Percentiles rank a stretch among this genome's conserved stretches.
These are phyloP conservation scores for Lithobates pipiens DNA, from an alignment of 2,797 vertebrate genomes.

Conservation along the genomic window DNA sequence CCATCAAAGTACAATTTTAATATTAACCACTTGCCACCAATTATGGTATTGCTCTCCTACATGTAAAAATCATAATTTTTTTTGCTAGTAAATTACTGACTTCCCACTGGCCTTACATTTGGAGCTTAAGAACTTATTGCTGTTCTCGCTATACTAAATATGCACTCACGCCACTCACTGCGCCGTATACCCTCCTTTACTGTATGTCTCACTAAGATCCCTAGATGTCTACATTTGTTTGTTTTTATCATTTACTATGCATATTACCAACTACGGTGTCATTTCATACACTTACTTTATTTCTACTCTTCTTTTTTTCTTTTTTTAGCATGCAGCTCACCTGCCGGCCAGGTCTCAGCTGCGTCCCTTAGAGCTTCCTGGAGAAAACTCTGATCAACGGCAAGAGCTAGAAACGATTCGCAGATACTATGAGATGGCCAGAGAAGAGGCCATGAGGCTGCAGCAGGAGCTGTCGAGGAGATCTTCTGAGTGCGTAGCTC, in stretches of 20 bases:
- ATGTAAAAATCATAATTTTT: no score
- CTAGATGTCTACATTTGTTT: no score
- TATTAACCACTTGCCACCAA: no score
- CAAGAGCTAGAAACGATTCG: constrained; percentile 79
- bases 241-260: neutral
- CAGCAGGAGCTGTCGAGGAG: constrained; percentile 85
- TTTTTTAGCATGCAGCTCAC: constrained; percentile 42
- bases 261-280: neutral
- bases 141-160: no score
- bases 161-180: no score
- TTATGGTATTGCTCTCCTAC: no score
- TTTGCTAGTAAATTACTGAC: no score
- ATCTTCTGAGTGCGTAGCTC: constrained; percentile 83
- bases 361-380: constrained; percentile 81
- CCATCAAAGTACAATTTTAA: no score
- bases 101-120: no score
- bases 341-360: constrained; percentile 79
- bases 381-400: constrained; percentile 80
- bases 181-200: no score
- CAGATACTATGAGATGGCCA: constrained; percentile 72
- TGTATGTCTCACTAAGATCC: no score
- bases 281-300: neutral
- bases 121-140: no score
- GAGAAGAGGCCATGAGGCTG: constrained; percentile 77
- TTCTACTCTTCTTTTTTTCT: neutral